Conservation (phyloP, 2,113 vertebrate genomes). For the Sorex fumeus region DNA sequence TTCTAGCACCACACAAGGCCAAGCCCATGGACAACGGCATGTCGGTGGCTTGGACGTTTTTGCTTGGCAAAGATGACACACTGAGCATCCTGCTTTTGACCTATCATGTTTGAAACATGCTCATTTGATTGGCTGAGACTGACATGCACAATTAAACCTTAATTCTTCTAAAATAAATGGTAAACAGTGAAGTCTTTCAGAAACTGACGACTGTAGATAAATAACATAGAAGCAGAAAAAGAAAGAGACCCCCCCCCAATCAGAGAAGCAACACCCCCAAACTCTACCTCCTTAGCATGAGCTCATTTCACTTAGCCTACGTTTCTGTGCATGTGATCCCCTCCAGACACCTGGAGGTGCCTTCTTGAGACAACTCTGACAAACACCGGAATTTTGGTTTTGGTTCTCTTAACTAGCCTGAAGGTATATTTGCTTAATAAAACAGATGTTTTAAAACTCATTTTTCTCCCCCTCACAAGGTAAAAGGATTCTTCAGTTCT, state of each 20-base stretch:
- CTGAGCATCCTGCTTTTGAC: conserved; percentile 52
- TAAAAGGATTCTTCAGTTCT: conserved; percentile 92
- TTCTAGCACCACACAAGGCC: conserved; percentile 11
- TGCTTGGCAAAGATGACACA: conserved; percentile 59
- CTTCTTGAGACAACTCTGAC: conserved; percentile 46
- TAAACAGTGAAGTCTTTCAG: conserved; percentile 60
- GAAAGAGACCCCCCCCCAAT: neutral
- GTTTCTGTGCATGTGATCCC: conserved; percentile 9
- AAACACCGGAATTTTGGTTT: conserved; percentile 54
- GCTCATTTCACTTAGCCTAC: conserved; percentile 47
- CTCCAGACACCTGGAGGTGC: conserved; percentile 50
- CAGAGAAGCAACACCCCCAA: neutral
- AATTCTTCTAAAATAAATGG: conserved; percentile 64
- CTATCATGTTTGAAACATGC: conserved; percentile 16
- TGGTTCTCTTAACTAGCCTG: conserved; percentile 42
- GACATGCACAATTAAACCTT: conserved; percentile 69
- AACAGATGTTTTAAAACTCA: neutral
- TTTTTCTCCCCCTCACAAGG: conserved; percentile 83
- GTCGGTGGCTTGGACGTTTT: conserved; percentile 55
- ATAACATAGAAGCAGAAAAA: conserved; percentile 40
- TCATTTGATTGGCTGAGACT: neutral
- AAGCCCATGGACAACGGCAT: neutral
- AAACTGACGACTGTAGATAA: conserved; percentile 60
- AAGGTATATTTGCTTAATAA: neutral
- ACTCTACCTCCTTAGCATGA: conserved; percentile 53